Evolutionary conservation across 1,140 invertebrate genomes (phyloP).

Genomic region (Oreohelix idahoensis): DNA sequence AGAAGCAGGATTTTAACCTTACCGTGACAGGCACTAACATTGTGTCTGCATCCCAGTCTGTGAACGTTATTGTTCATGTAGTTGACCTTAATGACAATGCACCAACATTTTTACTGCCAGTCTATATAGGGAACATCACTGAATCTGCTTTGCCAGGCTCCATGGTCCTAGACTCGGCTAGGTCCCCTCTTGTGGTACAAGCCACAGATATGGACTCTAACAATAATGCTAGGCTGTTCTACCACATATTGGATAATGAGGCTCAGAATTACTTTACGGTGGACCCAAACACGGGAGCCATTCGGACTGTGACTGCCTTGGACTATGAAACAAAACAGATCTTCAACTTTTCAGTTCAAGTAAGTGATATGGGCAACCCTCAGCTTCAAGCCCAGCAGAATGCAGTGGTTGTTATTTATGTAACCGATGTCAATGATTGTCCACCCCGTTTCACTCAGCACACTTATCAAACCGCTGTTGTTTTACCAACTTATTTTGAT

Average conservation of each 20-base stretch:
- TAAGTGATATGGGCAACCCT: constrained; percentile 86
- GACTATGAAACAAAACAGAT: constrained; percentile 86
- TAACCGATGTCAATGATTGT: constrained; percentile 90
- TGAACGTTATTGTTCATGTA: constrained; percentile 72
- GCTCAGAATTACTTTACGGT: constrained; percentile 86
- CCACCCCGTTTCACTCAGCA: constrained; percentile 82
- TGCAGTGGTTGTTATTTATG: constrained; percentile 77
- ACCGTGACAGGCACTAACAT: constrained; percentile 89
- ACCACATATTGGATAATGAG: constrained; percentile 85
- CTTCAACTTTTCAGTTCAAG: constrained; percentile 88
- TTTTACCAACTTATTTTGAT: constrained; percentile 78
- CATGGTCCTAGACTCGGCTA: constrained; percentile 79
- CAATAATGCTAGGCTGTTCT: constrained; percentile 86
- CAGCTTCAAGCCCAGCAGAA: constrained; percentile 82
- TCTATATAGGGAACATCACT: constrained; percentile 82
- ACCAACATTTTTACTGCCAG: constrained; percentile 82
- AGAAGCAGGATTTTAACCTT: constrained; percentile 84
- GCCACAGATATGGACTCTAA: constrained; percentile 84
- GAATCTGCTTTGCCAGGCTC: constrained; percentile 82
- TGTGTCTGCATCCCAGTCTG: constrained; percentile 75
- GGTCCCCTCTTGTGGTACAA: constrained; percentile 82
- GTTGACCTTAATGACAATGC: constrained; percentile 84
- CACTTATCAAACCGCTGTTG: constrained; percentile 83
- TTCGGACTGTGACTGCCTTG: constrained; percentile 83
- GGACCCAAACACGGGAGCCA: constrained; percentile 89